phyloP scores from a whole-genome alignment of 2,888 invertebrate genomes.

The Coenonympha glycerion region DNA sequence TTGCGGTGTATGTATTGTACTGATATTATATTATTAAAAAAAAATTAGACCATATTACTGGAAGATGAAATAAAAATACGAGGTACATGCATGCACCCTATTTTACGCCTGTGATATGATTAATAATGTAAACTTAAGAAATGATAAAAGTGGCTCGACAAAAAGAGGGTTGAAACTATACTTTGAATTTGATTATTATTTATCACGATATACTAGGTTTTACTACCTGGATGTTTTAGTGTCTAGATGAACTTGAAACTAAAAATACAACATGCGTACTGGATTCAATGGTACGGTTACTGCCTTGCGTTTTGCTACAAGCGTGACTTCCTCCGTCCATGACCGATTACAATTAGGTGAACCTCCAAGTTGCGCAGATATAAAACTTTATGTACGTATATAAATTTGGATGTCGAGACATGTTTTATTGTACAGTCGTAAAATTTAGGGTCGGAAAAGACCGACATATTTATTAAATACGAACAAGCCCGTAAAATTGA shows the following conservation, averaged over 20 bases:
- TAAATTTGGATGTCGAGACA: slow-evolving; percentile 75
- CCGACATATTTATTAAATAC: slow-evolving; percentile 76
- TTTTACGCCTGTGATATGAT: no score
- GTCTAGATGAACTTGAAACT: not conserved
- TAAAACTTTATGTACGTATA: slow-evolving; percentile 76
- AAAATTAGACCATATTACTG: no score
- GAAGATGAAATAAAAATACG: no score
- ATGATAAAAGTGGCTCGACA: no score
- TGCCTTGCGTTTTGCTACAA: slow-evolving; percentile 45
- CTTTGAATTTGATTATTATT: no score
- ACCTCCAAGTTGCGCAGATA: slow-evolving; percentile 67
- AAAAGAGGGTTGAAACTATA: no score
- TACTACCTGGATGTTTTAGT: not conserved
- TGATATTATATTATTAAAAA: no score
- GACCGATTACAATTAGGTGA: slow-evolving; percentile 72
- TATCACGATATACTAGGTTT: no score
- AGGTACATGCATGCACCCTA: no score
- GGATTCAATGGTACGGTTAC: slow-evolving; percentile 28
- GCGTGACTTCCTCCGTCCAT: slow-evolving; percentile 53
- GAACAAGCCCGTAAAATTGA: slow-evolving; percentile 70
- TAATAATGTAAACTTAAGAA: no score
- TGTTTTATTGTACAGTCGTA: slow-evolving; percentile 73
- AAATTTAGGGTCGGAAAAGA: slow-evolving; percentile 73
- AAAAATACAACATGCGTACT: not conserved
- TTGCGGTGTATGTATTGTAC: no score